Conservation (phyloP, 2,797 vertebrate genomes). For the Champsocephalus esox region DNA sequence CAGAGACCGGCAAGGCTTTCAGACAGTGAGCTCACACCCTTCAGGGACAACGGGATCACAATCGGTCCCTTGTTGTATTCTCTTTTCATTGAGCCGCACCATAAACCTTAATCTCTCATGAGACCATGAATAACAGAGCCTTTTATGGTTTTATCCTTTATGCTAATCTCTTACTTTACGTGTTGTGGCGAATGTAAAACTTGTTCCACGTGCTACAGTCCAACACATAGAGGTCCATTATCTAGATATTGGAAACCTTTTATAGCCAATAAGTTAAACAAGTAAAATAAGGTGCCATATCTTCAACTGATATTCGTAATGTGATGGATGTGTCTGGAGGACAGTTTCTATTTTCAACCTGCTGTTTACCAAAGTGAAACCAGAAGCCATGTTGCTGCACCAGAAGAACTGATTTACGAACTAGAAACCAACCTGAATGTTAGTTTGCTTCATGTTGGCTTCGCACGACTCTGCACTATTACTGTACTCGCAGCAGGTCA, state of each 20-base stretch:
- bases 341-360: conserved; percentile 41
- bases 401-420: conserved; percentile 21
- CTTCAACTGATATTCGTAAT: conserved; percentile 29
- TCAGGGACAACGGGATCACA: conserved; percentile 66
- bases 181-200: conserved; percentile 50
- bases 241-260: conserved; percentile 52
- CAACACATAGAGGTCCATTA: conserved; percentile 46
- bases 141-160: too few relatives aligned
- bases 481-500: conserved; percentile 58
- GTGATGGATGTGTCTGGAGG: conserved; percentile 49
- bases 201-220: conserved; percentile 4
- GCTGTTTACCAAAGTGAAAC: conserved; percentile 40
- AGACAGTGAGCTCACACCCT: conserved; percentile 71
- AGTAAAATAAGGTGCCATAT: conserved; percentile 33
- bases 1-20: conserved; percentile 73
- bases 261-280: conserved; percentile 33
- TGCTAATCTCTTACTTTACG: conserved; percentile 46
- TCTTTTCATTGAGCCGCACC: conserved; percentile 51
- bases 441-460: conserved; percentile 36
- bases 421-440: conserved; percentile 28
- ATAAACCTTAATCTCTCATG: conserved; percentile 42
- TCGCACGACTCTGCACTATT: conserved; percentile 22
- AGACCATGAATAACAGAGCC: too few relatives aligned
- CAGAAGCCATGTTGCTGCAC: conserved; percentile 11
- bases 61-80: conserved; percentile 69